These are phyloP conservation scores for Cydia strobilella DNA, from an alignment of 1,140 invertebrate species.

Conservation along the genomic window DNA sequence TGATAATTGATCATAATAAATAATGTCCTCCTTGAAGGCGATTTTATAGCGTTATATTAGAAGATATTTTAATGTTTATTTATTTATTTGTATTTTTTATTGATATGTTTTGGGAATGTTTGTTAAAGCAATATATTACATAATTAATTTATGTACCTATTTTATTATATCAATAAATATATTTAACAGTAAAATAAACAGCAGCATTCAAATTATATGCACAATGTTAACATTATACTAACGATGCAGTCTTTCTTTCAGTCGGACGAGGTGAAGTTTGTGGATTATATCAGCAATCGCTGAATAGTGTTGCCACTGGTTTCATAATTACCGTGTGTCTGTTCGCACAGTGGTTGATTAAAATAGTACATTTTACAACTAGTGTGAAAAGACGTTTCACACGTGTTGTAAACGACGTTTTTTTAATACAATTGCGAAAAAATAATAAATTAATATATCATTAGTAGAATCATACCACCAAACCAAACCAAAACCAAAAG, in stretches of 20 bases:
- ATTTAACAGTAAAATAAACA: not conserved
- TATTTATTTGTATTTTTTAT: slow-evolving; percentile 1
- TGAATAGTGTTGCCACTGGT: slow-evolving; percentile 18
- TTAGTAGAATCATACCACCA: too few species aligned
- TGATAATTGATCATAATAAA: too few species aligned
- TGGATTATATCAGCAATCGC: slow-evolving; percentile 33
- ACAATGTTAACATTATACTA: slow-evolving; percentile 29
- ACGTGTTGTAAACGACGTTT: too few species aligned
- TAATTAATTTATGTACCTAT: slow-evolving; percentile 18
- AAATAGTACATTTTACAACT: too few species aligned
- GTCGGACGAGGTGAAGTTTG: slow-evolving; percentile 40
- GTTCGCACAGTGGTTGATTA: not conserved
- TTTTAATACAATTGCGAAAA: too few species aligned
- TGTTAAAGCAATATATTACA: not conserved
- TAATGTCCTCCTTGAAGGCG: too few species aligned
- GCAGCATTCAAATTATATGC: not conserved
- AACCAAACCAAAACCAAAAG: too few species aligned
- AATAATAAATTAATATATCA: too few species aligned
- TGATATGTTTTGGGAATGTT: not conserved
- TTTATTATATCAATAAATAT: not conserved
- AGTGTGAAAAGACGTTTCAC: too few species aligned
- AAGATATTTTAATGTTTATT: too few species aligned
- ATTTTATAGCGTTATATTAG: too few species aligned
- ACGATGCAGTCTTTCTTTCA: slow-evolving; percentile 40
- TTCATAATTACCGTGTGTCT: not conserved